Evolutionary conservation across 2,797 vertebrate species (phyloP).

Genomic region (Emydoidea blandingii): DNA sequence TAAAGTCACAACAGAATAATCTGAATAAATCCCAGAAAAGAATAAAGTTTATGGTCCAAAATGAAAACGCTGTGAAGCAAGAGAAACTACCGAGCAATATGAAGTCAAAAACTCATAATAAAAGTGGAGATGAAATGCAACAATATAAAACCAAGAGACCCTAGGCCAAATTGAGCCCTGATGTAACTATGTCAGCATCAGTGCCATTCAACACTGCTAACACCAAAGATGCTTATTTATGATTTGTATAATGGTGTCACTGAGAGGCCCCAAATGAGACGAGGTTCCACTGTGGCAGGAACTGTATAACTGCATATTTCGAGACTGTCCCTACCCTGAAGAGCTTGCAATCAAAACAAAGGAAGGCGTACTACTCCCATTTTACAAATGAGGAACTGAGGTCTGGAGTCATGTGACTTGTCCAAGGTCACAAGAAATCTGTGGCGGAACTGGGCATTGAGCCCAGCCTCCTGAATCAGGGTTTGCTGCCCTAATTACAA

Average conservation of each 20-base stretch:
- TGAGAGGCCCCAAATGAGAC: background rate
- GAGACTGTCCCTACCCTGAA: background rate
- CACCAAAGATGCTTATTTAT: background rate
- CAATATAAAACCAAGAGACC: conserved; percentile 11
- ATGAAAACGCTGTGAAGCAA: background rate
- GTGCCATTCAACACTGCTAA: background rate
- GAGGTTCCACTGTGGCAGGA: background rate
- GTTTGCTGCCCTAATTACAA: background rate
- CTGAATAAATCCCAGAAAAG: conserved; percentile 10
- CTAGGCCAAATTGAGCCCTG: background rate
- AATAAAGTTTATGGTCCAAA: background rate
- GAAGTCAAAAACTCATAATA: background rate
- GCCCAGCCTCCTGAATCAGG: background rate
- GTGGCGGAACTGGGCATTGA: background rate
- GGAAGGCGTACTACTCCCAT: background rate
- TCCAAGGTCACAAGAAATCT: background rate
- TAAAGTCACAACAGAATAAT: conserved; percentile 10
- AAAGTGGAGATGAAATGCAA: background rate
- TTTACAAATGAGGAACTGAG: background rate
- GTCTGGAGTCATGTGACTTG: background rate
- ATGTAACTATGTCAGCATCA: background rate
- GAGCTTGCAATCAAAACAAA: background rate
- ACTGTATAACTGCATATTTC: background rate
- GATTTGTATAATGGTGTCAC: background rate
- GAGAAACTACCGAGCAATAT: background rate